These are phyloP conservation scores for Fregata magnificens DNA, from an alignment of 2,113 vertebrate species.

Conservation along the genomic window DNA sequence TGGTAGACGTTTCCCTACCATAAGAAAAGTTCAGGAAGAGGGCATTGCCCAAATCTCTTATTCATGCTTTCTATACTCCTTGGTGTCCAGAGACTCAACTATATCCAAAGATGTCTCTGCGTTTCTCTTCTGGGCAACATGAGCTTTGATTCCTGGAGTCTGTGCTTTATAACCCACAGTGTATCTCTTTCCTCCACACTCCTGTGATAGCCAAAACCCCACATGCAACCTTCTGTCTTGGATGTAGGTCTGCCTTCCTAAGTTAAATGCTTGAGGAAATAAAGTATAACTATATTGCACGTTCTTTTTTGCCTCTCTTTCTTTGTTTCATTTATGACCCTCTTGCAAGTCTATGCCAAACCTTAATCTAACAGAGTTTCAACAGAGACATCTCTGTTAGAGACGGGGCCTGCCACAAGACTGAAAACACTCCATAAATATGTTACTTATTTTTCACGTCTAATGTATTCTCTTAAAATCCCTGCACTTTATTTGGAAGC, in stretches of 20 bases:
- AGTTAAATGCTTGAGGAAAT: neutral
- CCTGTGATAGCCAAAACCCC: neutral
- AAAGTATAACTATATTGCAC: neutral
- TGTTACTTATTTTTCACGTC: neutral
- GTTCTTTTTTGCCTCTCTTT: neutral
- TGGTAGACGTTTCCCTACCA: neutral
- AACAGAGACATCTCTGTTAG: neutral
- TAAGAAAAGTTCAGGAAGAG: neutral
- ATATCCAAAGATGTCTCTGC: neutral
- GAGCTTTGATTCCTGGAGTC: neutral
- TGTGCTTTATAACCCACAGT: neutral
- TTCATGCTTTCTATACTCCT: fast-evolving
- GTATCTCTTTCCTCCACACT: neutral
- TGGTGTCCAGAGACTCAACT: neutral
- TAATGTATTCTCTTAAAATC: neutral
- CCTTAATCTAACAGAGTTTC: neutral
- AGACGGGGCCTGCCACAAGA: neutral
- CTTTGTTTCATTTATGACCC: neutral
- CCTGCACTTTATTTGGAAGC: neutral
- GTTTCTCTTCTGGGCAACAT: neutral
- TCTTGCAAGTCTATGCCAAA: neutral
- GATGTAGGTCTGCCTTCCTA: neutral
- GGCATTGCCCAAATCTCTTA: neutral
- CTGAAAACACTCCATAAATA: neutral
- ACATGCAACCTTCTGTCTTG: neutral